Conservation (phyloP, 2,888 invertebrate genomes). For the Tuberolachnus salignus region DNA sequence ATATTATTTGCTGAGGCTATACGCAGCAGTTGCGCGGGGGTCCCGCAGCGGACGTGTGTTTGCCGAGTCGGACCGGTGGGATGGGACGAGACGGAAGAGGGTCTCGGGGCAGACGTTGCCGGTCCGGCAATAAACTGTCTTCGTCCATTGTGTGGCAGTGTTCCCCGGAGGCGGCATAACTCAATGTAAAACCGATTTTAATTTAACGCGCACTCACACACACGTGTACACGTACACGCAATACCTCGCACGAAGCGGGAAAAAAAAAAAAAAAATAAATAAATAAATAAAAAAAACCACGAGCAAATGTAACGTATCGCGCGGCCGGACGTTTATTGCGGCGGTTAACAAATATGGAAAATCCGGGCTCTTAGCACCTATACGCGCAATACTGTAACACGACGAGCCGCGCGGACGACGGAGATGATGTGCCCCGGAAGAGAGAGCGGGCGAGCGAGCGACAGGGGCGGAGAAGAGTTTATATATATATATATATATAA, state of each 20-base stretch:
- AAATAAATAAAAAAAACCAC: neutral
- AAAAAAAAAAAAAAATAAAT: neutral
- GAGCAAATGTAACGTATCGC: conserved; percentile 6
- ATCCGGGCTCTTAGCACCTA: conserved; percentile 27
- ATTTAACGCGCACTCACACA: neutral
- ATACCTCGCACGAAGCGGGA: neutral
- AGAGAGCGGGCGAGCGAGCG: neutral
- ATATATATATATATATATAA: neutral
- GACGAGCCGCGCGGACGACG: neutral
- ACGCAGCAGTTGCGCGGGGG: neutral
- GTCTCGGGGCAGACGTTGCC: neutral
- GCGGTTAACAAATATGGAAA: conserved; percentile 32
- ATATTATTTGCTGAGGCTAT: too few relatives aligned
- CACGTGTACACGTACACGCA: neutral
- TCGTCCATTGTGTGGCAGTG: conserved; percentile 6
- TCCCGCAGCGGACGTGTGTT: neutral
- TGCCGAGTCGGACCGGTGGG: neutral
- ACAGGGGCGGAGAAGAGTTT: neutral
- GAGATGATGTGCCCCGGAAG: neutral
- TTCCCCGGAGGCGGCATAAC: conserved; percentile 13
- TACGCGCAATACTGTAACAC: neutral
- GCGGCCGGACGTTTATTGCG: conserved; percentile 8
- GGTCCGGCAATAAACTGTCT: conserved; percentile 12
- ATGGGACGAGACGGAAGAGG: too few relatives aligned
- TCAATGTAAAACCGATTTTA: conserved; percentile 22